Evolutionary conservation across 2,888 invertebrate genomes (phyloP).

Genomic region (Amblyjoppa proteus): DNA sequence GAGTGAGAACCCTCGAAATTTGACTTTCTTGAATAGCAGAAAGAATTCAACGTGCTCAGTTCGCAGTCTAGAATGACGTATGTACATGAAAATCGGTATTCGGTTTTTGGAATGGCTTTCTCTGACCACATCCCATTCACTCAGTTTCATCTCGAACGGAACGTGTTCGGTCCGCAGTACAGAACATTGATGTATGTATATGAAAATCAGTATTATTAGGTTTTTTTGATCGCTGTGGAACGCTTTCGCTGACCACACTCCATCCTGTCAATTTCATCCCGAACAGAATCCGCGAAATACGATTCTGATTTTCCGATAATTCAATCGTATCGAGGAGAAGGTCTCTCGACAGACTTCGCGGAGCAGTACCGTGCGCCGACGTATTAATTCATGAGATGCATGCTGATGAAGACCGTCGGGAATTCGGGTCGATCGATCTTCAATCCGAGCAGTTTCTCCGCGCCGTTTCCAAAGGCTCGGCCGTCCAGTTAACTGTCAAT

Average conservation of each 20-base stretch:
- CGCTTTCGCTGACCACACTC: too few relatives aligned
- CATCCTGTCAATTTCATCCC: too few relatives aligned
- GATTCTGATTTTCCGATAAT: not conserved
- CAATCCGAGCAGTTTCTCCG: conserved; percentile 31
- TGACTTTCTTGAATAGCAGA: too few relatives aligned
- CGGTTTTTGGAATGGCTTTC: too few relatives aligned
- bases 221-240: too few relatives aligned
- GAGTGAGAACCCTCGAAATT: not conserved
- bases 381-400: conserved; percentile 29
- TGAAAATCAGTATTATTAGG: too few relatives aligned
- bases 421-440: conserved; percentile 33
- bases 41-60: not conserved
- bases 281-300: not conserved
- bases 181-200: too few relatives aligned
- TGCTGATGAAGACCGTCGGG: conserved; percentile 7
- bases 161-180: too few relatives aligned
- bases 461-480: conserved; percentile 9
- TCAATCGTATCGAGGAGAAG: not conserved
- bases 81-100: not conserved
- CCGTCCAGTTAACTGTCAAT: conserved; percentile 53
- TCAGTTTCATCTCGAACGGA: too few relatives aligned
- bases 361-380: not conserved
- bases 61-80: not conserved
- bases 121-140: too few relatives aligned
- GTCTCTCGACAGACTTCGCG: not conserved